Evolutionary conservation across 2,888 invertebrate species (phyloP).

Genomic region (Cantharis rufa): DNA sequence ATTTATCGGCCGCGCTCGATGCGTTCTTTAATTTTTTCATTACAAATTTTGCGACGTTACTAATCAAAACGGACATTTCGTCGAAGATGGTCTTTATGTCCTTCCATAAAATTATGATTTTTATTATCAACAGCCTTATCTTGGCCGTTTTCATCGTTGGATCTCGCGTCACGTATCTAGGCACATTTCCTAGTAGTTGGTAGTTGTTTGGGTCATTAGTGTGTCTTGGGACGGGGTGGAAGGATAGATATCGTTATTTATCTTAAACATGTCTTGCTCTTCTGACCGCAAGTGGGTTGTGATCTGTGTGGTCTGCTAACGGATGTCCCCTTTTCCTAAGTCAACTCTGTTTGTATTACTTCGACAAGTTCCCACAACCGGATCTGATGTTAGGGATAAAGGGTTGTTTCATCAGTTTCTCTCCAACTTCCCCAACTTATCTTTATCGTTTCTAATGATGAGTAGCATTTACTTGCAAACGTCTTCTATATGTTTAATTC

Average conservation of each 20-base stretch:
- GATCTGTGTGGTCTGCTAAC: slow-evolving; percentile 50
- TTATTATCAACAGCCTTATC: slow-evolving; percentile 41
- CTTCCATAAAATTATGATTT: slow-evolving; percentile 41
- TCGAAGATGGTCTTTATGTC: slow-evolving; percentile 28
- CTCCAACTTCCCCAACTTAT: slow-evolving; percentile 45
- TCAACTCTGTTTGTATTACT: slow-evolving; percentile 51
- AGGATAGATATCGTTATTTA: slow-evolving; percentile 56
- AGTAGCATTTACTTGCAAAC: slow-evolving; percentile 19
- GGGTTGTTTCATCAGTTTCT: slow-evolving; percentile 51
- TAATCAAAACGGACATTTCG: slow-evolving; percentile 23
- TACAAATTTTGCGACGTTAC: slow-evolving; percentile 18
- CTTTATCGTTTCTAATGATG: slow-evolving; percentile 42
- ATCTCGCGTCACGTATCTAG: slow-evolving; percentile 46
- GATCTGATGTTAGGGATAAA: slow-evolving; percentile 53
- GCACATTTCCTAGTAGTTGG: slow-evolving; percentile 47
- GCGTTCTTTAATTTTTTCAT: slow-evolving; percentile 25
- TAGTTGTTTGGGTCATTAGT: slow-evolving; percentile 55
- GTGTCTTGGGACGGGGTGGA: slow-evolving; percentile 49
- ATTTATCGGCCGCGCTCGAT: slow-evolving; percentile 7
- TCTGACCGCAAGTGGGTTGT: slow-evolving; percentile 51
- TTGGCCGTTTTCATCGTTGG: slow-evolving; percentile 36
- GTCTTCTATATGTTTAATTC: neutral
- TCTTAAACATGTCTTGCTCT: slow-evolving; percentile 53
- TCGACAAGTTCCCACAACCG: slow-evolving; percentile 51
- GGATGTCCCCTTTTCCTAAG: slow-evolving; percentile 48